Conservation (phyloP, 2,113 vertebrate species). For the Microcebus ravelobensis region DNA sequence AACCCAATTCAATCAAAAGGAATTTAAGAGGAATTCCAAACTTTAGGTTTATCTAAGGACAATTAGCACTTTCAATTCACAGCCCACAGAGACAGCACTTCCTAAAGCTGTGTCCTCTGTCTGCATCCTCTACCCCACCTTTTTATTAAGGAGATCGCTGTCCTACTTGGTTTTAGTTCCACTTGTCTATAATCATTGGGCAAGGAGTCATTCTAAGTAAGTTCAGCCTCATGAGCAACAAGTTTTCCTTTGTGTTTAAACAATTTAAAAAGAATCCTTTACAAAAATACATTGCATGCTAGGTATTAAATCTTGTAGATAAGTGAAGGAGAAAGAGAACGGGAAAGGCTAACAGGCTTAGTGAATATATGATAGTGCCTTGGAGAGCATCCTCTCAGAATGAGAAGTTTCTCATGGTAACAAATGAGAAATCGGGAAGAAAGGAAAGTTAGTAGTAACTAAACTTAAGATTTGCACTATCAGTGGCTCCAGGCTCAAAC, state of each 20-base stretch:
- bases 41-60: neutral
- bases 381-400: neutral
- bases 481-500: too few species aligned
- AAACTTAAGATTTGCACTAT: neutral
- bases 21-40: neutral
- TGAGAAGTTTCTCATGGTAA: neutral
- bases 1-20: neutral
- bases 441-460: neutral
- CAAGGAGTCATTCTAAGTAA: neutral
- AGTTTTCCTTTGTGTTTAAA: neutral
- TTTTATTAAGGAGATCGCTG: neutral
- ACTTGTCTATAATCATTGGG: neutral
- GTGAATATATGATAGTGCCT: neutral
- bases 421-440: too few species aligned
- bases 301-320: neutral
- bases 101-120: neutral
- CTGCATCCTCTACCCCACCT: neutral
- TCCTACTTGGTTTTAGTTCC: neutral
- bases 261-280: neutral
- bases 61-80: neutral
- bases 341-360: neutral
- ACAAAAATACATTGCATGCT: neutral
- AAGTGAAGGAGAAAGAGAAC: neutral
- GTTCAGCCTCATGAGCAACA: neutral
- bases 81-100: neutral